These are phyloP conservation scores for Egretta garzetta DNA, from an alignment of 2,113 vertebrate genomes.

Conservation along the genomic window DNA sequence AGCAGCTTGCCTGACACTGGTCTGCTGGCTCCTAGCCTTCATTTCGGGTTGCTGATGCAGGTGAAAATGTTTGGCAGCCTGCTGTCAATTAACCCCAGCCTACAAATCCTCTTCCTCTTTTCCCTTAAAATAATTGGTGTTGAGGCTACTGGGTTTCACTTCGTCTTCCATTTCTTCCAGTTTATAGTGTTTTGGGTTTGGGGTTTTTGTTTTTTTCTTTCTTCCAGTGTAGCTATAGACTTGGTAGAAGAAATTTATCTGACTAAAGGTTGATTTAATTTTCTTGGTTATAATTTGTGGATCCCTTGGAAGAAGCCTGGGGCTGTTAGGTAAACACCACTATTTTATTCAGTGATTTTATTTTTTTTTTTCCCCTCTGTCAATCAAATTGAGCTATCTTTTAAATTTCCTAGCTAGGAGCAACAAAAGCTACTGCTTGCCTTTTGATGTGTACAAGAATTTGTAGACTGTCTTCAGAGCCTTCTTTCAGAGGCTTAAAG, in stretches of 20 bases:
- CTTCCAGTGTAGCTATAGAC: no score
- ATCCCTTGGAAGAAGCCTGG: background rate
- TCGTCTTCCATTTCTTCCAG: background rate
- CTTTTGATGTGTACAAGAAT: background rate
- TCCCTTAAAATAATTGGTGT: background rate
- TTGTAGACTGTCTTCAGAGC: background rate
- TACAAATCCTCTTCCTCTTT: background rate
- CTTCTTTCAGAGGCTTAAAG: background rate
- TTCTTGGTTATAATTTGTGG: background rate
- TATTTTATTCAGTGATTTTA: background rate
- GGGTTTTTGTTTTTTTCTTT: no score
- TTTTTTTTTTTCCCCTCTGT: background rate
- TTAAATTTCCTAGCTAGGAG: background rate
- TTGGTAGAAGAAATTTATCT: background rate
- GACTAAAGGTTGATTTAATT: background rate
- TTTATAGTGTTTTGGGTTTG: rapidly evolving
- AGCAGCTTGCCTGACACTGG: rapidly evolving
- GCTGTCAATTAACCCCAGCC: background rate
- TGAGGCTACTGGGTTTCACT: rapidly evolving
- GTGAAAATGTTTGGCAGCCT: background rate
- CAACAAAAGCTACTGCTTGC: background rate
- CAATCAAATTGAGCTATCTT: background rate
- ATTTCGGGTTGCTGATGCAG: background rate
- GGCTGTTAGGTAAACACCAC: background rate
- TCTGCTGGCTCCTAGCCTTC: background rate